Percentiles rank a stretch among this genome's conserved stretches.
These are phyloP conservation scores for Anastatus disparis DNA, from an alignment of 1,140 invertebrate species.

Conservation along the genomic window DNA sequence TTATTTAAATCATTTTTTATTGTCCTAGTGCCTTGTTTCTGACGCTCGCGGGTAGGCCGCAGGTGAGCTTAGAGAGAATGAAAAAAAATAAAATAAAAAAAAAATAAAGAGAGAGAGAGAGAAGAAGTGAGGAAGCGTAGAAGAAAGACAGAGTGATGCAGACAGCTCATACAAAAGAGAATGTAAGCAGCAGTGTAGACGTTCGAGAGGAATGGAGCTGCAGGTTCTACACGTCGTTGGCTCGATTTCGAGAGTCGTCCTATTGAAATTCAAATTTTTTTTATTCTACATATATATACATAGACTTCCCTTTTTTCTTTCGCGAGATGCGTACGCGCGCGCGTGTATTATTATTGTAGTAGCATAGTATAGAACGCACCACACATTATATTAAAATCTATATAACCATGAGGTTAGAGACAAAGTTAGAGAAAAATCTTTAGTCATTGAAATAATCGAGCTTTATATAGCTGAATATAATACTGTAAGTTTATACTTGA, in stretches of 20 bases:
- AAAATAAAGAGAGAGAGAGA: not conserved
- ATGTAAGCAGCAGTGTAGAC: not conserved
- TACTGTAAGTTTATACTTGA: too few species aligned
- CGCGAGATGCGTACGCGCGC: too few species aligned
- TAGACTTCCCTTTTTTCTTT: conserved; percentile 11
- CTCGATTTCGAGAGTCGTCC: conserved; percentile 32
- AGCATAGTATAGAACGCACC: too few species aligned
- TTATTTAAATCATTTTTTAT: conserved; percentile 58
- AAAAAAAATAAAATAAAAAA: not conserved
- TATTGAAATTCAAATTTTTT: conserved; percentile 50
- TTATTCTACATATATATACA: too few species aligned
- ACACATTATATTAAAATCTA: too few species aligned
- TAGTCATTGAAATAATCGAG: too few species aligned
- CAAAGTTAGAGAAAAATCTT: too few species aligned
- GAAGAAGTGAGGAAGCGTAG: not conserved
- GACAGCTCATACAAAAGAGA: conserved; percentile 3
- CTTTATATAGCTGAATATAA: too few species aligned
- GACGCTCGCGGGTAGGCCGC: conserved; percentile 24
- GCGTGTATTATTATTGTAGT: too few species aligned
- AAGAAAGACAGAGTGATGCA: too few species aligned
- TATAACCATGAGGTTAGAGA: too few species aligned
- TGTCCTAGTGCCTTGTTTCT: conserved; percentile 55
- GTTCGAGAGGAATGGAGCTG: conserved; percentile 26
- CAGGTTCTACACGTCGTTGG: conserved; percentile 32
- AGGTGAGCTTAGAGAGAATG: conserved; percentile 19